Conservation (phyloP, 2,113 vertebrate species). For the Cyanistes caeruleus region DNA sequence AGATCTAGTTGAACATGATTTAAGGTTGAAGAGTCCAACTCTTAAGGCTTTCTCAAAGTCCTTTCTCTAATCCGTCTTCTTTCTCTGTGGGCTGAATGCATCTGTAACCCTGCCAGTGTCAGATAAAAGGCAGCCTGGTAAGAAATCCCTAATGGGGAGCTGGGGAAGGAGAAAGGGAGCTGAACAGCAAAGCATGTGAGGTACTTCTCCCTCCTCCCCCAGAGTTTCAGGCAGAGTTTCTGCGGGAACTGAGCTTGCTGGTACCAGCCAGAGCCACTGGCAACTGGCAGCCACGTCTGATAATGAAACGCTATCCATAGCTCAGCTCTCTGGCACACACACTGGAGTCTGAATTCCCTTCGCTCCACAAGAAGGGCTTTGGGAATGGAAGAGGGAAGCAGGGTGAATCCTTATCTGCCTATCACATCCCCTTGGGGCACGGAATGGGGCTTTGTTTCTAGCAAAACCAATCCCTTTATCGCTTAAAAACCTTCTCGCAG, state of each 20-base stretch:
- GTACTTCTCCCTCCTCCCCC: constrained; percentile 49
- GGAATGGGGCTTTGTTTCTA: constrained; percentile 61
- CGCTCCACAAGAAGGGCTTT: not conserved
- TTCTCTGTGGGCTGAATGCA: constrained; percentile 66
- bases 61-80: constrained; percentile 65
- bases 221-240: constrained; percentile 62
- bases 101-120: constrained; percentile 70
- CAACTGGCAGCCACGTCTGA: constrained; percentile 48
- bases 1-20: constrained; percentile 59
- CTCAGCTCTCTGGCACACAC: constrained; percentile 20
- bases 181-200: constrained; percentile 26
- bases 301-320: constrained; percentile 32
- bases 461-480: constrained; percentile 52
- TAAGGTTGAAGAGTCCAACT: constrained; percentile 57
- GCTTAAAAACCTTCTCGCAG: not conserved
- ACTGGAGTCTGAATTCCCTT: constrained; percentile 18
- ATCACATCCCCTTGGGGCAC: not conserved
- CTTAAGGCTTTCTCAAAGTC: constrained; percentile 56
- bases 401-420: constrained; percentile 64
- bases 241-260: constrained; percentile 56
- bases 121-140: constrained; percentile 72
- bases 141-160: constrained; percentile 57
- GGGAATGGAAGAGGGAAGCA: constrained; percentile 36
- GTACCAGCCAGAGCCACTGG: constrained; percentile 65
- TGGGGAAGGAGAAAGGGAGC: constrained; percentile 47